Percentiles rank a stretch among this genome's conserved stretches.
Conservation (phyloP, 2,888 invertebrate species). For the Agrotis puta region DNA sequence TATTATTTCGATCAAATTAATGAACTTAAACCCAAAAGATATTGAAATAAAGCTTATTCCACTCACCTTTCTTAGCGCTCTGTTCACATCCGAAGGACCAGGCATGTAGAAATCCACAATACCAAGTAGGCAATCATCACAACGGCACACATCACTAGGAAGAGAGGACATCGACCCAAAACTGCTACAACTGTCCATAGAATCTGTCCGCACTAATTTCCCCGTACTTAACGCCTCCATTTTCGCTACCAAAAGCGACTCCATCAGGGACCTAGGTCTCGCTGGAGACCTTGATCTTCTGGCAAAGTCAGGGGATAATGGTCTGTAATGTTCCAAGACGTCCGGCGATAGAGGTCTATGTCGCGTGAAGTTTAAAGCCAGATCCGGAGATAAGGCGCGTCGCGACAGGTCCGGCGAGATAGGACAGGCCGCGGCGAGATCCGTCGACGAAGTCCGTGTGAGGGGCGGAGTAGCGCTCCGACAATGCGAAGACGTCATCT, state of each 20-base stretch:
- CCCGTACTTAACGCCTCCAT: constrained; percentile 93
- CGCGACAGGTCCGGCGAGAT: constrained; percentile 84
- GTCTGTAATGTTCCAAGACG: constrained; percentile 77
- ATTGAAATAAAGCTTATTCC: constrained; percentile 14
- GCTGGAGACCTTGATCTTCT: constrained; percentile 88
- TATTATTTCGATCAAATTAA: neutral
- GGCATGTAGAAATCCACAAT: constrained; percentile 94
- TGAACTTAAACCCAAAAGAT: neutral
- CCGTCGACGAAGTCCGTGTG: constrained; percentile 87
- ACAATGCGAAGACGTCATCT: constrained; percentile 89
- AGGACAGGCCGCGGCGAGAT: constrained; percentile 74
- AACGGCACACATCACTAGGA: constrained; percentile 94
- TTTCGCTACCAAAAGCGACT: constrained; percentile 94
- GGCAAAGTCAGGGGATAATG: constrained; percentile 87
- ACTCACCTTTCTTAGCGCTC: constrained; percentile 92
- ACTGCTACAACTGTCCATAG: constrained; percentile 94
- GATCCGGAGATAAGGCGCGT: constrained; percentile 85
- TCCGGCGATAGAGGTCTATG: constrained; percentile 86
- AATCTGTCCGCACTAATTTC: constrained; percentile 93
- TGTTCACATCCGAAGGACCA: constrained; percentile 88
- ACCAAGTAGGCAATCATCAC: constrained; percentile 96
- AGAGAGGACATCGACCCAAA: constrained; percentile 93
- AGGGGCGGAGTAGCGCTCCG: constrained; percentile 89
- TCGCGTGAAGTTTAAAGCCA: constrained; percentile 78
- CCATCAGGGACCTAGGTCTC: constrained; percentile 95